phyloP scores from a whole-genome alignment of 2,113 vertebrate species.

The Podilymbus podiceps region DNA sequence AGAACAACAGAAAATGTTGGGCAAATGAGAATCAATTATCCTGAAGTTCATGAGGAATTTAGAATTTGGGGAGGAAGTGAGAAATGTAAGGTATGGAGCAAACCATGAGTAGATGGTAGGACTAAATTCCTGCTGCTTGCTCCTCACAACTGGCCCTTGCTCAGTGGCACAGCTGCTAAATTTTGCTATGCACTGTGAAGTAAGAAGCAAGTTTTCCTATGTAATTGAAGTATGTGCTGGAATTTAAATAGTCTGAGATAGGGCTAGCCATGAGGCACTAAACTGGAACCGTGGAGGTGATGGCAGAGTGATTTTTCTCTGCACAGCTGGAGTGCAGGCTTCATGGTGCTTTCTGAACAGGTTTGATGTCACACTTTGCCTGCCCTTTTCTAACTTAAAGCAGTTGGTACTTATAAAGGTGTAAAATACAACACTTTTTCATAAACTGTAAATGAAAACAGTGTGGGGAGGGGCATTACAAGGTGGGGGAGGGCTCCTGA shows the following conservation, averaged over 20 bases:
- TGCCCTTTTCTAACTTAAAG: not conserved
- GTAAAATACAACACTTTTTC: not conserved
- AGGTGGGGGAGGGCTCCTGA: not conserved
- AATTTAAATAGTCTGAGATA: not conserved
- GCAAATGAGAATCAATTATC: not conserved
- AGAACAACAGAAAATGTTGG: not conserved
- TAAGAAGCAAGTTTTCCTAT: not conserved
- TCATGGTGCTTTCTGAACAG: not conserved
- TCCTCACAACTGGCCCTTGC: not conserved
- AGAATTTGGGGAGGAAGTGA: not conserved
- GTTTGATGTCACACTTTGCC: not conserved
- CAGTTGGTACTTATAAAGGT: not conserved
- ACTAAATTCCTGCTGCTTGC: not conserved
- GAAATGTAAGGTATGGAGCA: not conserved
- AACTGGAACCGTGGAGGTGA: rapidly evolving
- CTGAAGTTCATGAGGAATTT: not conserved
- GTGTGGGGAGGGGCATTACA: too few relatives aligned
- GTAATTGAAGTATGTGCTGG: not conserved
- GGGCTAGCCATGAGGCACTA: not conserved
- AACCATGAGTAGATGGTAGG: not conserved
- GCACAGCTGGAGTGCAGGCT: not conserved
- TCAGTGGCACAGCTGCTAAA: not conserved
- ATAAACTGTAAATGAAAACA: not conserved
- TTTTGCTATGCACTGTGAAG: not conserved
- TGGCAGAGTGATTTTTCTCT: not conserved